Base-by-base conservation (phyloP, 2,888 invertebrate genomes). In the Cephus pulcher region DNA sequence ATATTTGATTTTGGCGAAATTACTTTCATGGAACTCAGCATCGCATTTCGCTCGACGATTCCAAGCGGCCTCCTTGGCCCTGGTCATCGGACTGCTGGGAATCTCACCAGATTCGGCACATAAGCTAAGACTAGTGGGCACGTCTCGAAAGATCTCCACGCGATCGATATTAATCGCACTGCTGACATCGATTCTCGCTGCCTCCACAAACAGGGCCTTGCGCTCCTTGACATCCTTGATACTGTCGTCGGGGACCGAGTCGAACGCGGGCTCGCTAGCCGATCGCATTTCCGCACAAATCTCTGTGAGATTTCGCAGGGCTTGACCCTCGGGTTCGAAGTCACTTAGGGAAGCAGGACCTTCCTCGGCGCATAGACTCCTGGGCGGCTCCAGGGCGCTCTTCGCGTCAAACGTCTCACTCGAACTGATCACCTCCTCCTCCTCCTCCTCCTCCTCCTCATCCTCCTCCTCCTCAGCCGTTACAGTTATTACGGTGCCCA, bases 401-500 rank as follows among this genome's bases (percentile, higher is more conserved):
- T 87, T 84, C 76, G 84, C 83, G 76, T 89, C 88, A 80, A 86
- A 88, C 81, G 89, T 90, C 83, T 87, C 88, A 84, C 87, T 86
- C 76, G 90, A 88, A 85, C 84, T 87, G 82, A 86, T 35, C 35
- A 1, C 84, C 37, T 37, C 15, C 82, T 91, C 91, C 81, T 91
- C 91, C 82, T 91, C 91, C 82, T 91, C 90, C 37, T 37, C 4
- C 82, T 91, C 91, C 81, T 91, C 91, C 86, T 91, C 84, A 11
- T 35, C 12, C 82, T 91, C 91, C 81, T 91, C 91, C 82, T 91
- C 91, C 86, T 91, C 90, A 78, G 92, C 91, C 80, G 91, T 88
- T 73, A 92, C 90, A 82, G 92, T 93, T 90, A 94, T 94, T 85
- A 96, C 96, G 80, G 95, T 95, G 86, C 96, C 96, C 90, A 95